Conservation (phyloP, 2,113 vertebrate species). For the Felis chaus region DNA sequence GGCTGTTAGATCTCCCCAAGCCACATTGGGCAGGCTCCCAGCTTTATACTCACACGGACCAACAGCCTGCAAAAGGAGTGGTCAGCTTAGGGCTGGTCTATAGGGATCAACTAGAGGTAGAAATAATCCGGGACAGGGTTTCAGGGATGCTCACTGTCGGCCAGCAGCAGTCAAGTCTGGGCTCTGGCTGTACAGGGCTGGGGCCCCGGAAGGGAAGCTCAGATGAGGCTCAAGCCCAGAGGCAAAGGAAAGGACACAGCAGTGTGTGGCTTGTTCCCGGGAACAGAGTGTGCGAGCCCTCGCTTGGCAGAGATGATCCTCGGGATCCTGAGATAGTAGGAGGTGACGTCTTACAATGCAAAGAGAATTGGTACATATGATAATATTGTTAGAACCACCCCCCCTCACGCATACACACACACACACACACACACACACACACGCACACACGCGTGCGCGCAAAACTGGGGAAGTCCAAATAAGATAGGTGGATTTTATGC, state of each 20-base stretch:
- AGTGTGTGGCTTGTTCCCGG: neutral
- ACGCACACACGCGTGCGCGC: neutral
- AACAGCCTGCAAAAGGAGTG: neutral
- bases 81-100: too few species aligned
- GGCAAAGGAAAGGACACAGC: neutral
- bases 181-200: neutral
- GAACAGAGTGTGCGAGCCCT: neutral
- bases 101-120: too few species aligned
- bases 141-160: neutral
- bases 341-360: neutral
- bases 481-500: neutral
- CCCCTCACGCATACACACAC: neutral
- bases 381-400: neutral
- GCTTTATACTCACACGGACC: neutral
- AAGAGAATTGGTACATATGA: neutral
- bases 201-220: neutral
- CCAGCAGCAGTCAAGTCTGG: neutral
- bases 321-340: neutral
- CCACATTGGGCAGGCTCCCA: neutral
- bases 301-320: neutral
- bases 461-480: neutral
- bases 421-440: neutral
- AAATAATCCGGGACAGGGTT: neutral
- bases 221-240: neutral
- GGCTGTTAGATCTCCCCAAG: neutral